Evolutionary conservation across 2,888 invertebrate genomes (phyloP).

Genomic region (Hirtodrosophila histrioides): DNA sequence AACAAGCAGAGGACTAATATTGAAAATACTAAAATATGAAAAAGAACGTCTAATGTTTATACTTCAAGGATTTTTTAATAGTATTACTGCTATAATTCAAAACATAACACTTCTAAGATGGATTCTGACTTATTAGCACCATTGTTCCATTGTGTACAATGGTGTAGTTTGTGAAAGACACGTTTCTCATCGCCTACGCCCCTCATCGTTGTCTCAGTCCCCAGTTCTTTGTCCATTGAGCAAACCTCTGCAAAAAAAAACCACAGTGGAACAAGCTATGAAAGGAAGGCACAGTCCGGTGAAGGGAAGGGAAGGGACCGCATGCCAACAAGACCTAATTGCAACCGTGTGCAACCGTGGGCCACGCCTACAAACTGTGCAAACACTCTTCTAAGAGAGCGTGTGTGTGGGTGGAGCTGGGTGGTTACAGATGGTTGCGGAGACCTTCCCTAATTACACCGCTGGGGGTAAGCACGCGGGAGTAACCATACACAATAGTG

Average conservation of each 20-base stretch:
- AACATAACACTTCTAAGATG: no score
- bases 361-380: conserved; percentile 66
- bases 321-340: conserved; percentile 67
- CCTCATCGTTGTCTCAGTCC: neutral
- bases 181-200: neutral
- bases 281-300: conserved; percentile 18
- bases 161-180: conserved; percentile 5
- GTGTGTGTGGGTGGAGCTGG: conserved; percentile 19
- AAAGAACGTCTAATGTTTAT: no score
- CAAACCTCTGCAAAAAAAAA: conserved; percentile 17
- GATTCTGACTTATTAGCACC: no score
- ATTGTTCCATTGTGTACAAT: conserved; percentile 1
- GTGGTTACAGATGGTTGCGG: conserved; percentile 20
- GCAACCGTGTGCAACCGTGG: conserved; percentile 44
- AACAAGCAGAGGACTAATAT: no score
- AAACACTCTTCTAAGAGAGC: conserved; percentile 45
- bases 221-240: conserved; percentile 4
- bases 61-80: no score
- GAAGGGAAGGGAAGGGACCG: conserved; percentile 21
- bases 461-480: conserved; percentile 51
- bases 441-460: conserved; percentile 57
- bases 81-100: no score
- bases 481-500: conserved; percentile 23
- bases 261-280: conserved; percentile 47
- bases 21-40: no score